These are phyloP conservation scores for Loripinus fragilis DNA, from an alignment of 2,888 invertebrate genomes.

Conservation along the genomic window DNA sequence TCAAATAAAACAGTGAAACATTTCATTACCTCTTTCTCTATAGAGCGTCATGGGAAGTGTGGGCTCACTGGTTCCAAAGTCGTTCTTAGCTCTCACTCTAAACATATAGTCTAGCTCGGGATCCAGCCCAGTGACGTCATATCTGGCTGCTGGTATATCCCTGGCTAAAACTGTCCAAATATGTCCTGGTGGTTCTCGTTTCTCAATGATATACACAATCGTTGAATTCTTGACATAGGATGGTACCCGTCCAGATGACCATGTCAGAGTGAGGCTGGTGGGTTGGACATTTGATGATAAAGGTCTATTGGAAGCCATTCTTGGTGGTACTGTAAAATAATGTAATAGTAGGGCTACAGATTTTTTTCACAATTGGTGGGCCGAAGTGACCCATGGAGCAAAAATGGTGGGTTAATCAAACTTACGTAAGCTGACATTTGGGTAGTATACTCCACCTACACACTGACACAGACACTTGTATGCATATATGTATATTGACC, in stretches of 20 bases:
- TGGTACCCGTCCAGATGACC: slow-evolving; percentile 96
- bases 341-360: too few relatives aligned
- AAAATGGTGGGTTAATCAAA: too few relatives aligned
- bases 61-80: slow-evolving; percentile 97
- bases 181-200: slow-evolving; percentile 84
- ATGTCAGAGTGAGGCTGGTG: slow-evolving; percentile 93
- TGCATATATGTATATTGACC: too few relatives aligned
- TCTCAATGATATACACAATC: slow-evolving; percentile 96
- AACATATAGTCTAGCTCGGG: slow-evolving; percentile 98
- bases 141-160: slow-evolving; percentile 51
- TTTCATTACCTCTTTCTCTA: slow-evolving; percentile 63
- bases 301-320: slow-evolving; percentile 88
- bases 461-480: too few relatives aligned
- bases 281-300: slow-evolving; percentile 97
- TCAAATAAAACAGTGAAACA: too few relatives aligned
- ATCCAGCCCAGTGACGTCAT: slow-evolving; percentile 85
- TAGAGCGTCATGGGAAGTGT: slow-evolving; percentile 88
- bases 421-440: too few relatives aligned
- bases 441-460: too few relatives aligned
- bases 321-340: slow-evolving; percentile 69
- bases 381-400: too few relatives aligned
- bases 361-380: too few relatives aligned
- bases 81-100: slow-evolving; percentile 97
- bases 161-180: slow-evolving; percentile 58
- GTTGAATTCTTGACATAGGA: slow-evolving; percentile 85